These are phyloP conservation scores for Caenorhabditis macrosperma DNA, from an alignment of 2,888 invertebrate species.

Conservation along the genomic window DNA sequence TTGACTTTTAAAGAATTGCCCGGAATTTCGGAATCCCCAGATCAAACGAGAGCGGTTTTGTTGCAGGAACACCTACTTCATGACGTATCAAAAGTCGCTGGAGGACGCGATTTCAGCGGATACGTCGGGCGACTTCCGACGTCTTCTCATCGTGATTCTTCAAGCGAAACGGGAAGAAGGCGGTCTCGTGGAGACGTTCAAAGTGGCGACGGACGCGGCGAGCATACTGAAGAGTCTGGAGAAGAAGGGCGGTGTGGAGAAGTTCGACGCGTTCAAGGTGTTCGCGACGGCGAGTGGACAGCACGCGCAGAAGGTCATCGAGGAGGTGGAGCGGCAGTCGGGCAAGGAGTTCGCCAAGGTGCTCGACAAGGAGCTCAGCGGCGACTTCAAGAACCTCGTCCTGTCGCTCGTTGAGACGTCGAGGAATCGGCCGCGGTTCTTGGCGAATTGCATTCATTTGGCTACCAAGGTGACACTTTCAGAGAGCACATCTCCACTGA, in stretches of 20 bases:
- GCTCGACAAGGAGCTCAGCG: conserved; percentile 75
- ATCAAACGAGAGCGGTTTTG: too few species aligned
- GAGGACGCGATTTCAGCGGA: conserved; percentile 84
- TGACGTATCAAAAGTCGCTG: conserved; percentile 48
- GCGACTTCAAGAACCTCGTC: conserved; percentile 65
- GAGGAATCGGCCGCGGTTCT: conserved; percentile 67
- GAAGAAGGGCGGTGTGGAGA: conserved; percentile 65
- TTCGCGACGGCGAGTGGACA: conserved; percentile 39
- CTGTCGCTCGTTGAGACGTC: conserved; percentile 49
- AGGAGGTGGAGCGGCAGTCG: conserved; percentile 62
- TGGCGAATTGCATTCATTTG: conserved; percentile 74
- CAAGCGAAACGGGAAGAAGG: conserved; percentile 74
- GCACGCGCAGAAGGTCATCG: conserved; percentile 46
- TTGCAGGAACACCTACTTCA: conserved; percentile 56
- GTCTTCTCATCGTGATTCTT: conserved; percentile 73
- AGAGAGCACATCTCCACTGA: too few species aligned
- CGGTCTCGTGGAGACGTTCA: conserved; percentile 40
- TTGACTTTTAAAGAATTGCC: too few species aligned
- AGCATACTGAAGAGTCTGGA: conserved; percentile 56
- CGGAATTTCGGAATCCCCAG: too few species aligned
- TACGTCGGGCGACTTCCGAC: conserved; percentile 92
- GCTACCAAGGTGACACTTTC: conserved; percentile 77
- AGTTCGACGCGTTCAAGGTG: conserved; percentile 65
- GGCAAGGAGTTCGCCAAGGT: conserved; percentile 66
- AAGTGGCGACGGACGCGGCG: conserved; percentile 31